Conservation (phyloP, 2,113 vertebrate species). For the Aviceda subcristata region DNA sequence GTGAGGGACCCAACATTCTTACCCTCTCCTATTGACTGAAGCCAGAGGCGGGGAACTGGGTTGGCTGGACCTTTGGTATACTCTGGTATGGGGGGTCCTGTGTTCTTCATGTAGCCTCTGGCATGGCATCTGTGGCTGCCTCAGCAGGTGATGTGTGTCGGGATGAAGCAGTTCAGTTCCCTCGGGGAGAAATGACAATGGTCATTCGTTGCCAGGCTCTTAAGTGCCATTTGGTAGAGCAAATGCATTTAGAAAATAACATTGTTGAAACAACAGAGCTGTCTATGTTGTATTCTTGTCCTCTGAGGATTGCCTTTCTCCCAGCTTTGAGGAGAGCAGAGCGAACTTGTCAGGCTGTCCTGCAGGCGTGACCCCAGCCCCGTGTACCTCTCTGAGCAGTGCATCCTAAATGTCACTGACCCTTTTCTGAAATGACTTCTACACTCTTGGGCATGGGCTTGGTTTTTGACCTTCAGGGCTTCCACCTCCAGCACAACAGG, state of each 20-base stretch:
- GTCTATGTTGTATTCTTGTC: background rate
- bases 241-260: background rate
- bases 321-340: background rate
- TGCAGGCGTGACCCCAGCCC: background rate
- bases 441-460: background rate
- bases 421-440: background rate
- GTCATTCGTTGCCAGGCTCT: background rate
- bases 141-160: background rate
- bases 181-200: background rate
- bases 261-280: background rate
- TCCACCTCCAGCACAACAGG: background rate
- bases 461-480: background rate
- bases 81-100: background rate
- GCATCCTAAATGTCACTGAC: accelerated
- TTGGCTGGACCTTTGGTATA: background rate
- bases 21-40: background rate
- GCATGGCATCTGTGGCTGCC: background rate
- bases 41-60: background rate
- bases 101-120: background rate
- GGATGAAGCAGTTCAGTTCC: background rate
- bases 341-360: background rate
- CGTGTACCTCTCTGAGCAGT: accelerated
- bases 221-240: background rate
- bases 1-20: background rate
- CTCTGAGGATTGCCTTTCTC: background rate